phyloP scores from a whole-genome alignment of 2,888 invertebrate species.

The Drosophila gaucha region DNA sequence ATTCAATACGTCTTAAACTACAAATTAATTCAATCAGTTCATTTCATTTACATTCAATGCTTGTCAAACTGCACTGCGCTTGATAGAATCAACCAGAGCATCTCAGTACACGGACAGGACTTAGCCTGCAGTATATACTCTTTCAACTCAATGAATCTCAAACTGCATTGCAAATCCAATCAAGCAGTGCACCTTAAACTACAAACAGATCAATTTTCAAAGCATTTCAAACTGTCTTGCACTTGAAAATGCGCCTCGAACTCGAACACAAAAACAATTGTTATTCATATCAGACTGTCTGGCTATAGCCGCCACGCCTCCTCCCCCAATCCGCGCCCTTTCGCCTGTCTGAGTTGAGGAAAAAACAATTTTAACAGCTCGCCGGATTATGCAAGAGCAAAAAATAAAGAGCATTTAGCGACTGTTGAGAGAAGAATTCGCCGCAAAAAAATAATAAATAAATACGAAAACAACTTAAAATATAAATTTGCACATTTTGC shows the following conservation, averaged over 20 bases:
- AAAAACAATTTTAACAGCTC: slow-evolving; percentile 30
- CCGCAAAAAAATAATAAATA: slow-evolving; percentile 18
- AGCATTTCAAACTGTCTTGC: slow-evolving; percentile 23
- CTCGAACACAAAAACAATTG: slow-evolving; percentile 50
- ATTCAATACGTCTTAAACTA: no score
- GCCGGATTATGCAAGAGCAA: slow-evolving; percentile 51
- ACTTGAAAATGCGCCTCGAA: slow-evolving; percentile 42
- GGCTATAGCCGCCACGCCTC: slow-evolving; percentile 8
- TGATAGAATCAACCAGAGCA: no score
- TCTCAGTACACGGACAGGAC: no score
- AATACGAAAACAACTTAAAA: slow-evolving; percentile 47
- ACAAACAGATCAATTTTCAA: neutral
- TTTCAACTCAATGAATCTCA: neutral
- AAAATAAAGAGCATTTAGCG: slow-evolving; percentile 24
- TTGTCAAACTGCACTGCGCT: neutral
- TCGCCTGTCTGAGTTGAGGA: slow-evolving; percentile 33
- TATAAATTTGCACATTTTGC: slow-evolving; percentile 68
- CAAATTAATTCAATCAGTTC: neutral
- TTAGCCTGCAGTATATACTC: no score
- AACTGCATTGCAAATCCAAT: neutral
- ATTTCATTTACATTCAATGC: neutral
- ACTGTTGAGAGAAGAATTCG: slow-evolving; percentile 31
- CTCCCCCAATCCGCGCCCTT: slow-evolving; percentile 15
- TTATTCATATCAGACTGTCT: slow-evolving; percentile 66
- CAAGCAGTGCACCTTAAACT: slow-evolving; percentile 8